A percentile compares a stretch with the other conserved stretches of the same genome.
Conservation (phyloP, 2,113 vertebrate species). For the Sterrhoptilus dennistouni region DNA sequence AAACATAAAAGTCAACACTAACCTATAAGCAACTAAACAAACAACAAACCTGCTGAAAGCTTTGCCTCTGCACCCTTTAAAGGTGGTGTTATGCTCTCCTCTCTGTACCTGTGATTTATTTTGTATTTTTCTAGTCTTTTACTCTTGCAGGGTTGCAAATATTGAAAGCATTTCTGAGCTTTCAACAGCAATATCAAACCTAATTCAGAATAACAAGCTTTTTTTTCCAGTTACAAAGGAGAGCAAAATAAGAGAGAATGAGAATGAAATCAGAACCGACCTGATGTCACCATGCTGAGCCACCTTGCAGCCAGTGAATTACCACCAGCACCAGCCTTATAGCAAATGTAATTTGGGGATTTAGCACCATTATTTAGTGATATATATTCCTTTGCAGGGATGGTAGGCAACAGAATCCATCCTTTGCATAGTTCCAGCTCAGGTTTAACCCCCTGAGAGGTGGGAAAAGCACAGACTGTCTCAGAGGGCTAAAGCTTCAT, state of each 20-base stretch:
- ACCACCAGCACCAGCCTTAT: not conserved
- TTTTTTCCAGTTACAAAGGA: not conserved
- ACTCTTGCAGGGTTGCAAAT: not conserved
- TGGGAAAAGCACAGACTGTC: not conserved
- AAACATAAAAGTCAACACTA: not conserved
- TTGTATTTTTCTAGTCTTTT: not conserved
- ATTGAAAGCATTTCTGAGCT: not conserved
- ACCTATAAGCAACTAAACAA: not conserved
- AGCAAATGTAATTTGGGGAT: not conserved
- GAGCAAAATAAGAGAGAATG: not conserved
- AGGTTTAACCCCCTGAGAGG: not conserved
- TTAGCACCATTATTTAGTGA: not conserved
- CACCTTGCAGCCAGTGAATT: not conserved
- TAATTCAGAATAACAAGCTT: not conserved
- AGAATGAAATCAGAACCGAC: not conserved
- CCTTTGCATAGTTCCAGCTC: not conserved
- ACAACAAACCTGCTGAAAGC: not conserved
- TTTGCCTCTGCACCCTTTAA: not conserved
- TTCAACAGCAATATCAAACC: not conserved
- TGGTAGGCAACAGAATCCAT: not conserved
- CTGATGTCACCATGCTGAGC: accelerated
- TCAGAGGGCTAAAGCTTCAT: not conserved
- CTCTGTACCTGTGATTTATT: not conserved
- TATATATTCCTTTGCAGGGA: not conserved
- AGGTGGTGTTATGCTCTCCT: not conserved